phyloP scores from a whole-genome alignment of 2,113 vertebrate genomes.

The Colaptes auratus region DNA sequence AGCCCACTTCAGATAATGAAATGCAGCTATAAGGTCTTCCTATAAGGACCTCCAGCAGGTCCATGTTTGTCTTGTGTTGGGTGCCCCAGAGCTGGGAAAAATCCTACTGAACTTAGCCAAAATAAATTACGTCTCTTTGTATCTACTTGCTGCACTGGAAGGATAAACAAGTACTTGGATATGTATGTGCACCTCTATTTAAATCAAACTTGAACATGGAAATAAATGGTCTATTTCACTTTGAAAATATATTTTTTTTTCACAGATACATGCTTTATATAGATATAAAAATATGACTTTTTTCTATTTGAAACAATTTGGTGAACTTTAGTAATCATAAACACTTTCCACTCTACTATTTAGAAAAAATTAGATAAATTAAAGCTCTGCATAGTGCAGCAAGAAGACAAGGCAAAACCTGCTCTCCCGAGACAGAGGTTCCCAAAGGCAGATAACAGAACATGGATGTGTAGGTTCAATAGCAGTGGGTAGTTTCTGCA shows the following conservation, averaged over 20 bases:
- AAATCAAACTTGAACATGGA: background rate
- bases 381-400: background rate
- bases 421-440: background rate
- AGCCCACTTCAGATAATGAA: too few species aligned
- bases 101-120: background rate
- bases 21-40: too few species aligned
- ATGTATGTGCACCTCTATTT: background rate
- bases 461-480: background rate
- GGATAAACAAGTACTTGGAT: background rate
- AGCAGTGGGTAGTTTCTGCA: background rate
- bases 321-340: background rate
- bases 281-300: too few species aligned
- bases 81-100: background rate
- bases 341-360: background rate
- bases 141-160: background rate
- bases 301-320: background rate
- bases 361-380: background rate
- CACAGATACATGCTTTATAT: background rate
- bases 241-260: background rate
- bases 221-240: background rate
- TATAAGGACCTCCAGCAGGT: too few species aligned
- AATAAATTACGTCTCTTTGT: background rate
- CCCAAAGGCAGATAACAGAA: background rate
- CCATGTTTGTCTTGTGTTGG: too few species aligned
- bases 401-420: background rate